A percentile compares a stretch with the other conserved stretches of the same genome.
Conservation (phyloP, 2,797 vertebrate genomes). For the Phrynocephalus guinanensis region DNA sequence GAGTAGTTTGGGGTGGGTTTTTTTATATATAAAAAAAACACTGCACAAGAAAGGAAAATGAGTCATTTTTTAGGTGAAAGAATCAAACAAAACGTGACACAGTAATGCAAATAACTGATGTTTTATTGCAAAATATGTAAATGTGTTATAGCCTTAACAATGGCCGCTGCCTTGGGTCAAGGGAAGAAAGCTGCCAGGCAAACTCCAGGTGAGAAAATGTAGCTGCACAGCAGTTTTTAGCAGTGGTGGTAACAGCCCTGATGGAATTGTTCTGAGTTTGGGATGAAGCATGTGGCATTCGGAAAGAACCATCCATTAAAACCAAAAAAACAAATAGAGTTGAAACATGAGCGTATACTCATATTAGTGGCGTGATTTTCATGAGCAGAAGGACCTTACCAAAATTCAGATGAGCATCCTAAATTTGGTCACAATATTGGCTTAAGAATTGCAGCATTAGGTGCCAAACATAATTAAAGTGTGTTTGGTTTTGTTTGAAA, state of each 20-base stretch:
- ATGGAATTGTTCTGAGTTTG: constrained; percentile 48
- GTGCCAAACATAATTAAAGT: background rate
- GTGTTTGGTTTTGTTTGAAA: constrained; percentile 56
- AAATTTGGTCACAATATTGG: background rate
- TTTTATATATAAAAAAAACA: constrained; percentile 84
- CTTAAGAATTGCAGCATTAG: constrained; percentile 9
- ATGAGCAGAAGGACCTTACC: background rate
- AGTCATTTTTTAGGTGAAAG: constrained; percentile 96
- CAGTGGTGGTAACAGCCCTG: background rate
- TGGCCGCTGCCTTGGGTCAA: constrained; percentile 84
- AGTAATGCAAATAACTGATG: constrained; percentile 89
- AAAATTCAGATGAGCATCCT: constrained; percentile 35
- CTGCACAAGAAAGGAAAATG: constrained; percentile 93
- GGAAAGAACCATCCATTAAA: constrained; percentile 72
- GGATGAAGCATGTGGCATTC: constrained; percentile 60
- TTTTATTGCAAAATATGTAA: constrained; percentile 92
- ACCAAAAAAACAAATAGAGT: constrained; percentile 72
- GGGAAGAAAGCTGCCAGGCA: constrained; percentile 83
- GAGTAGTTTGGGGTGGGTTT: constrained; percentile 90
- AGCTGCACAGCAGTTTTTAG: constrained; percentile 64
- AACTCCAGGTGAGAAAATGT: constrained; percentile 79
- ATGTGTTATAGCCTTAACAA: constrained; percentile 88
- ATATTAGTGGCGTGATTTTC: constrained; percentile 46
- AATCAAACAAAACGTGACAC: constrained; percentile 92
- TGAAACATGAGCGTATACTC: constrained; percentile 64